Conservation (phyloP, 2,888 invertebrate species). For the Onthophagus sagittarius region DNA sequence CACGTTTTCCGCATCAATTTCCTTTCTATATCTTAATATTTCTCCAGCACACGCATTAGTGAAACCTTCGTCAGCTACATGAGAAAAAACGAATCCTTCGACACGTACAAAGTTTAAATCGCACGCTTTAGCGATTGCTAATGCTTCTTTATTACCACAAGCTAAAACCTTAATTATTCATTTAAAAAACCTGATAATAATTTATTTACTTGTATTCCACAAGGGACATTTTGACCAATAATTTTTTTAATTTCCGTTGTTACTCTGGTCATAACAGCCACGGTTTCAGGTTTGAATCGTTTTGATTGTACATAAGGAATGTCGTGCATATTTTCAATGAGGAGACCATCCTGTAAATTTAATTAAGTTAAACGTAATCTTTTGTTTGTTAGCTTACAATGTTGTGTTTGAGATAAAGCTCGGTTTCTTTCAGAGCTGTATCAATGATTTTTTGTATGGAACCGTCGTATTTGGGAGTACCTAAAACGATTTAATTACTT, state of each 20-base stretch:
- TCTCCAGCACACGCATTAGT: constrained; percentile 72
- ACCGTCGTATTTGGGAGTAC: constrained; percentile 58
- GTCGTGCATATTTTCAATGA: constrained; percentile 80
- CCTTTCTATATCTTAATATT: constrained; percentile 64
- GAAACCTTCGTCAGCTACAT: constrained; percentile 78
- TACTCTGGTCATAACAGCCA: constrained; percentile 64
- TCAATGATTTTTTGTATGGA: constrained; percentile 55
- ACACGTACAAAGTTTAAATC: constrained; percentile 69
- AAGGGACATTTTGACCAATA: constrained; percentile 51
- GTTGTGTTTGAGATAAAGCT: constrained; percentile 52
- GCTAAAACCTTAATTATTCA: constrained; percentile 70
- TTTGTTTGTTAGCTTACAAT: constrained; percentile 20
- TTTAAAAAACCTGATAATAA: background rate
- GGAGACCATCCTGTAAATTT: constrained; percentile 59
- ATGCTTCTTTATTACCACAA: constrained; percentile 70
- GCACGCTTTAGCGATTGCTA: constrained; percentile 70
- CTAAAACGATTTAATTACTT: constrained; percentile 43
- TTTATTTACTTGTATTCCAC: constrained; percentile 58
- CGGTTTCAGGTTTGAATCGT: constrained; percentile 62
- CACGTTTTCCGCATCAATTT: constrained; percentile 65
- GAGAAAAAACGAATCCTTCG: constrained; percentile 75
- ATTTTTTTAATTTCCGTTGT: constrained; percentile 57
- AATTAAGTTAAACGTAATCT: constrained; percentile 6
- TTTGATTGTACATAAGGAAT: constrained; percentile 62
- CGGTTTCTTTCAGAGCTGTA: constrained; percentile 59